These are phyloP conservation scores for Beroe ovata DNA, from an alignment of 37 sponge, comb jelly and placozoan genomes.

Conservation along the genomic window DNA sequence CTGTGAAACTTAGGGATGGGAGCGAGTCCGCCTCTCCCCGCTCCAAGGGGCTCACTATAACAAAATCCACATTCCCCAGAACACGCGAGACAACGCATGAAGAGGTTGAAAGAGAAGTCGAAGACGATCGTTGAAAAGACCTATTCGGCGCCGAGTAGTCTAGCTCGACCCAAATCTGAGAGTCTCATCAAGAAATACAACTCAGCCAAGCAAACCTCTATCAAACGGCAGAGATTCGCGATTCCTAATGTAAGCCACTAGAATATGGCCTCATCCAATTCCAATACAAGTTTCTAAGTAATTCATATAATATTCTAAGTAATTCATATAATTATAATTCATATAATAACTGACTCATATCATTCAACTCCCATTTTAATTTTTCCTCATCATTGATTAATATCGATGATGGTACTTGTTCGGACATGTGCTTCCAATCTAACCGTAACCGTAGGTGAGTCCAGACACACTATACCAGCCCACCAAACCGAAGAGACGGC, in stretches of 20 bases:
- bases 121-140: constrained; percentile 1
- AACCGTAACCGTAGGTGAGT: constrained; percentile 24
- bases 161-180: background rate
- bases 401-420: no score
- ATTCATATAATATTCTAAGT: no score
- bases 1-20: no score
- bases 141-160: constrained; percentile 26
- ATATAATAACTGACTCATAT: no score
- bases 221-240: constrained; percentile 15
- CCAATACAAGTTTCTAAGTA: no score
- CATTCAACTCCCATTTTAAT: no score
- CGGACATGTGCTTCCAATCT: no score
- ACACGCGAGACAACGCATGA: constrained; percentile 25
- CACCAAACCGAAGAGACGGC: constrained; percentile 11
- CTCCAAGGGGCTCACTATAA: no score
- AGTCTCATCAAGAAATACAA: constrained; percentile 45
- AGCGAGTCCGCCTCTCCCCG: no score
- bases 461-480: constrained; percentile 60
- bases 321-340: no score
- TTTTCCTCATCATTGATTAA: no score
- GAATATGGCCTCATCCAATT: no score
- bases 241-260: constrained; percentile 61
- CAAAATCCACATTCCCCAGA: constrained; percentile 6
- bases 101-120: constrained; percentile 43
- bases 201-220: constrained; percentile 9